Evolutionary conservation across 2,113 vertebrate genomes (phyloP).

Genomic region (Patagioenas fasciata): DNA sequence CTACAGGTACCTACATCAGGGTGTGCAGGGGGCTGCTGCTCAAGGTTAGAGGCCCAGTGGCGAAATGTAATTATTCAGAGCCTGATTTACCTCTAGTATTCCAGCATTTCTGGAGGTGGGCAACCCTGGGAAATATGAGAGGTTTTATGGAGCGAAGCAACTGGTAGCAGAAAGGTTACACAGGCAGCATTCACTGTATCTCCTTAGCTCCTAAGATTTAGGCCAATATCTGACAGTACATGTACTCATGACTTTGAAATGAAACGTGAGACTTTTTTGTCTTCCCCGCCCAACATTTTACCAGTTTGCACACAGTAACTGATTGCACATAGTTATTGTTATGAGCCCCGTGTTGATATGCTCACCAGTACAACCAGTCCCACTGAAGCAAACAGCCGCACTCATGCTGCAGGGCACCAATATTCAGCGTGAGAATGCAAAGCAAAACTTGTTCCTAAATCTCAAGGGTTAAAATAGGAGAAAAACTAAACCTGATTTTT

Average conservation of each 20-base stretch:
- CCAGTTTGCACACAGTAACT: not conserved
- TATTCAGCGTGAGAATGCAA: not conserved
- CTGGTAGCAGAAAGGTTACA: not conserved
- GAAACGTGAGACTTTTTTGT: not conserved
- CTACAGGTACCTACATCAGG: not conserved
- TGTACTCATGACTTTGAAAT: not conserved
- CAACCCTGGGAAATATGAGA: not conserved
- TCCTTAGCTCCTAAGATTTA: not conserved
- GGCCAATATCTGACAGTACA: accelerated
- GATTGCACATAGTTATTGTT: not conserved
- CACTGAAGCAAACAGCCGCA: not conserved
- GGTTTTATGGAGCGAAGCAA: not conserved
- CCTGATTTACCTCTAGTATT: not conserved
- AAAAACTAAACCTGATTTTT: not conserved
- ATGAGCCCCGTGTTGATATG: not conserved
- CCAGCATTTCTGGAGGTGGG: not conserved
- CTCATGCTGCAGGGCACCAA: not conserved
- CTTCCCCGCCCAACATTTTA: not conserved
- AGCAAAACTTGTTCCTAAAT: not conserved
- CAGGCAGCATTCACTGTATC: not conserved
- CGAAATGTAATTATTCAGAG: not conserved
- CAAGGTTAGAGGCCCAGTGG: not conserved
- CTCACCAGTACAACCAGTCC: not conserved
- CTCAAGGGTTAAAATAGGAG: not conserved
- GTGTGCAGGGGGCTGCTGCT: not conserved